These are phyloP conservation scores for Micromussa lordhowensis DNA, from an alignment of 92 coral and sea anemone genomes.

Conservation along the genomic window DNA sequence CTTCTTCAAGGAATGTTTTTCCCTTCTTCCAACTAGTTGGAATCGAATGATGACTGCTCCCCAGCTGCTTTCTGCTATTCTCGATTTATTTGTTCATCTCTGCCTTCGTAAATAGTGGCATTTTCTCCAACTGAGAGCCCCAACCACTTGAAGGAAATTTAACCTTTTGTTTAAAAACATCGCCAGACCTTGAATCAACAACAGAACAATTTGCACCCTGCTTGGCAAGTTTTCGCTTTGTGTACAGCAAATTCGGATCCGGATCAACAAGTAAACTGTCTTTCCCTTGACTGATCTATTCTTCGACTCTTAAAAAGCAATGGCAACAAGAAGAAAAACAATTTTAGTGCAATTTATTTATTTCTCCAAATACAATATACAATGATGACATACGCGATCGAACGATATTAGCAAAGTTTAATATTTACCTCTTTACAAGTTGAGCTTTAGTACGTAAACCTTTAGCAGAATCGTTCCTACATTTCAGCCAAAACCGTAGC, in stretches of 20 bases:
- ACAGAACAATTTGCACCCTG: neutral
- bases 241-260: conserved; percentile 1
- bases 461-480: conserved; percentile 41
- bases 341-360: neutral
- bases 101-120: too few species aligned
- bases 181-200: neutral
- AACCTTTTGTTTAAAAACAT: neutral
- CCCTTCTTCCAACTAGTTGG: too few species aligned
- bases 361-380: conserved; percentile 5
- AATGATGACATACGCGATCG: neutral
- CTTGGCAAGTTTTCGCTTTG: conserved; percentile 9
- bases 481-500: conserved; percentile 45
- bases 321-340: neutral
- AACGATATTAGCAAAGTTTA: conserved; percentile 4
- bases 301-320: neutral
- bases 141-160: too few species aligned
- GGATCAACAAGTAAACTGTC: neutral
- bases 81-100: too few species aligned
- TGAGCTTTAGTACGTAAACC: conserved; percentile 4
- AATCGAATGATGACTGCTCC: too few species aligned
- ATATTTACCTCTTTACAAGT: conserved; percentile 41
- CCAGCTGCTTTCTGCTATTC: too few species aligned
- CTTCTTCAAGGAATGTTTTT: too few species aligned
- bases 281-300: conserved; percentile 2
- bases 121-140: too few species aligned